Evolutionary conservation across 2,113 vertebrate species (phyloP), one percentile per base, ranked within the genome.

Genomic region (Odontophorus gujanensis): DNA sequence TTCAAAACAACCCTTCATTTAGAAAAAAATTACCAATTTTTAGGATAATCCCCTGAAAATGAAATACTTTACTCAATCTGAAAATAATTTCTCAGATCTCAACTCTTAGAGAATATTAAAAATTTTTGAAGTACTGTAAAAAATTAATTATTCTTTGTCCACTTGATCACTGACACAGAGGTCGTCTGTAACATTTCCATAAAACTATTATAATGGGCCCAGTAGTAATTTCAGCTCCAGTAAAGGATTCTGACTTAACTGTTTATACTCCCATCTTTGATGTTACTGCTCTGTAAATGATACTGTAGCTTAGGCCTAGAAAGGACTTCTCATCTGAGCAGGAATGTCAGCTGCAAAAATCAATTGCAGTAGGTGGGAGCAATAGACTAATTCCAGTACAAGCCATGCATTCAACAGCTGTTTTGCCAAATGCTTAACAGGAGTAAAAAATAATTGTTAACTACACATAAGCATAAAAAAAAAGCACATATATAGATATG

Each of bases 1-100:
- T 94, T 96, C 80, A 94, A 94, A 96, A 92, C 94, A 93, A 81
- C 36, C 75, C 95, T 92, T 90, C 89, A 72, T 90, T 96, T 93
- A 81, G 80, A 96, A 95, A 92, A 92, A 92, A 90, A 3, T 43
- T 86, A 43, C 5, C 40, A 57, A 28, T 72, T 88, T 89, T 93
- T 78, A 75, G 74, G 58, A 90, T 53, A 32, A 78, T 90, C 11
- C 50, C 8, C 61, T 74, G 55, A 81, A 90, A 86, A 81, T 81
- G 75, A 88, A 92, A 65, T 68, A 53, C 61, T 79, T 84, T 75
- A 66, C 48, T 92, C 66, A 81, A 65, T 76, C 34, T 78, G 53
- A 81, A 78, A 79, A 38, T 25, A 57, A 80, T 77, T 26, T 65
- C 6, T 85, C 22, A 22, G 30, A 40, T 57, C 22, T 42, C 25